phyloP scores from a whole-genome alignment of 2,797 vertebrate genomes.

The Anguilla obscura region DNA sequence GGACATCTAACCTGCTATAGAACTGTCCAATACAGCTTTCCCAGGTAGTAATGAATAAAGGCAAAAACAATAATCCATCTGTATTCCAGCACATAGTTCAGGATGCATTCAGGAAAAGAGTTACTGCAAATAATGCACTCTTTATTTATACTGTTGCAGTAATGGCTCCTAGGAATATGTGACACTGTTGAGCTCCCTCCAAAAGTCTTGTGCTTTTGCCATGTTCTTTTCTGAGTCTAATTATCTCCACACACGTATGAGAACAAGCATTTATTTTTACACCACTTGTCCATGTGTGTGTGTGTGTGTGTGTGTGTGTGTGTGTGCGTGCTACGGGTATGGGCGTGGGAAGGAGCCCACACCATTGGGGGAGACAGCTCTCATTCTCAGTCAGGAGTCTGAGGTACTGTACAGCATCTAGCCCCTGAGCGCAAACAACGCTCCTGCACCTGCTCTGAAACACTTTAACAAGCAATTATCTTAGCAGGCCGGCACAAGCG shows the following conservation, averaged over 20 bases:
- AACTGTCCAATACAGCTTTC: not conserved
- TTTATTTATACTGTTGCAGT: slow-evolving; percentile 20
- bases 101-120: not conserved
- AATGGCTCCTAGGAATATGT: slow-evolving; percentile 45
- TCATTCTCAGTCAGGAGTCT: slow-evolving; percentile 43
- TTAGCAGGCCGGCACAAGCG: slow-evolving; percentile 43
- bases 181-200: slow-evolving; percentile 37
- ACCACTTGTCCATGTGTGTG: slow-evolving; percentile 38
- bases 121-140: not conserved
- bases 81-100: not conserved
- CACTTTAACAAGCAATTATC: slow-evolving; percentile 53
- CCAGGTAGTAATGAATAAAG: not conserved
- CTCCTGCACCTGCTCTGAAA: slow-evolving; percentile 54
- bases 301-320: too few relatives aligned
- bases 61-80: not conserved
- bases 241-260: slow-evolving; percentile 49
- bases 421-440: slow-evolving; percentile 13
- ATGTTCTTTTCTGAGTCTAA: slow-evolving; percentile 39
- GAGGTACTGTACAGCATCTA: slow-evolving; percentile 21
- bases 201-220: slow-evolving; percentile 43
- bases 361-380: slow-evolving; percentile 46
- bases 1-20: not conserved
- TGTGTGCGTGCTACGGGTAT: too few relatives aligned
- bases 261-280: slow-evolving; percentile 50
- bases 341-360: not conserved